Evolutionary conservation across 2,113 vertebrate genomes (phyloP).

Genomic region (Zosterops borbonicus): DNA sequence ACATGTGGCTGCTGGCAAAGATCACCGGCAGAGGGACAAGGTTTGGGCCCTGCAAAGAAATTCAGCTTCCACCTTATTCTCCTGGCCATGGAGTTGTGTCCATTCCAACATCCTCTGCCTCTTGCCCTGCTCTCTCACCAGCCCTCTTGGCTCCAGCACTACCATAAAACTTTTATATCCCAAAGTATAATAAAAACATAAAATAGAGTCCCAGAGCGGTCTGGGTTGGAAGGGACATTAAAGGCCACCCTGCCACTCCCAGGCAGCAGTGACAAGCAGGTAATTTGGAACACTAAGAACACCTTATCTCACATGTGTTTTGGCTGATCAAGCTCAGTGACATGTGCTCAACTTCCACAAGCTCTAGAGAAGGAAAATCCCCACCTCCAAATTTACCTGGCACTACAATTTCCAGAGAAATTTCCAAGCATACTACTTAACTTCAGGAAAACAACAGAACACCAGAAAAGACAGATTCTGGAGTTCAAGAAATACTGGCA

Average conservation of each 20-base stretch:
- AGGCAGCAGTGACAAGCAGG: neutral
- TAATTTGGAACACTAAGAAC: rapidly evolving
- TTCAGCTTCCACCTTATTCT: rapidly evolving
- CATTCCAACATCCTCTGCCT: neutral
- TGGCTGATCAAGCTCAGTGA: neutral
- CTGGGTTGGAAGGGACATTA: neutral
- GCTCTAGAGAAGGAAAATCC: neutral
- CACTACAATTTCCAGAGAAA: neutral
- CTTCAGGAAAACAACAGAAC: neutral
- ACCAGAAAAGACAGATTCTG: neutral
- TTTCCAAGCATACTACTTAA: neutral
- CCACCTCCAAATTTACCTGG: neutral
- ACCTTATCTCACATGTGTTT: rapidly evolving
- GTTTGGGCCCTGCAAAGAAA: neutral
- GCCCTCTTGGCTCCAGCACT: rapidly evolving
- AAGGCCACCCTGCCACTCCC: neutral
- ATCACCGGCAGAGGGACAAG: neutral
- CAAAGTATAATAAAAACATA: rapidly evolving
- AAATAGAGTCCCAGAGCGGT: rapidly evolving
- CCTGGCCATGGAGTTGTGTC: too few species aligned
- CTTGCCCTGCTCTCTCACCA: neutral
- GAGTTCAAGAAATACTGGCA: neutral
- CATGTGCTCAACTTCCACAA: neutral
- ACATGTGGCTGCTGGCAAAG: neutral
- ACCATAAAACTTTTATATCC: neutral